Conservation (phyloP, 2,888 invertebrate species). For the Rapana venosa region DNA sequence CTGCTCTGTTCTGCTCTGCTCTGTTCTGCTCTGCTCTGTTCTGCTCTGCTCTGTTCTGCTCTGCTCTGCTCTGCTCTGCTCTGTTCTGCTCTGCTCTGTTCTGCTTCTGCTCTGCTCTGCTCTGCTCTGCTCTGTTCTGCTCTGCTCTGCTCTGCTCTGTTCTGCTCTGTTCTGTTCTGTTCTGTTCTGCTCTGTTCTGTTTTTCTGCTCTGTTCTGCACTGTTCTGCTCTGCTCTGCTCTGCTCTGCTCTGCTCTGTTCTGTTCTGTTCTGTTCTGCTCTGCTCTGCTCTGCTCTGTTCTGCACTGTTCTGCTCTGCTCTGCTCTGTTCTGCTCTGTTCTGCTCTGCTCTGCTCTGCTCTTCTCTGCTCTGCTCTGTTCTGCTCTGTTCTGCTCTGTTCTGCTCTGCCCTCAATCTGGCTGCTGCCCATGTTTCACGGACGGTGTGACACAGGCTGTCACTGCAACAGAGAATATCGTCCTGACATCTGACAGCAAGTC, state of each 20-base stretch:
- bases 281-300: background rate
- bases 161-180: too few relatives aligned
- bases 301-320: background rate
- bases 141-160: background rate
- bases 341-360: background rate
- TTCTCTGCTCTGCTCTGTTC: background rate
- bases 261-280: background rate
- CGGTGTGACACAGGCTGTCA: too few relatives aligned
- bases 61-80: background rate
- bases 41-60: background rate
- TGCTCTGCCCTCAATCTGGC: background rate
- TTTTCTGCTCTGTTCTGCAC: background rate
- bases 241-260: conserved; percentile 11
- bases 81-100: background rate
- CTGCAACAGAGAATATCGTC: too few relatives aligned
- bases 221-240: conserved; percentile 2
- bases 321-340: background rate
- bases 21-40: background rate
- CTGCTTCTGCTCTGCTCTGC: background rate
- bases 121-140: conserved; percentile 15
- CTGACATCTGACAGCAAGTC: too few relatives aligned
- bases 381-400: background rate
- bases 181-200: background rate
- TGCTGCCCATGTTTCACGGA: too few relatives aligned
- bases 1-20: background rate